Evolutionary conservation across 2,113 vertebrate species (phyloP), one percentile per base, ranked within the genome.

Genomic region (Brachypodius melanocephalos): DNA sequence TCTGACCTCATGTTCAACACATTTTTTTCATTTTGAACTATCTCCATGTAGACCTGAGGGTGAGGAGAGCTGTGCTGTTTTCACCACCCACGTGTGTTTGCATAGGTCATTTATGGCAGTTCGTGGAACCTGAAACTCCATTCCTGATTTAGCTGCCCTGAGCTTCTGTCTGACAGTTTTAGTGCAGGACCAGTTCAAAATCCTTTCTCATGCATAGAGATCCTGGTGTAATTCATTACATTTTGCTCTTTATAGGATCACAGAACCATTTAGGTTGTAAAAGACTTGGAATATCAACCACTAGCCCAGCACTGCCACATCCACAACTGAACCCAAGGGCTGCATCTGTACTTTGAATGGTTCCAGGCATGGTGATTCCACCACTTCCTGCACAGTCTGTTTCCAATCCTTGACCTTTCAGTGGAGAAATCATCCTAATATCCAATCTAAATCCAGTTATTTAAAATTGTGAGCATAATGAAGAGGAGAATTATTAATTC

Each of bases 31-130:
- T 85, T 90, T 63, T 52, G 25, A 31, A 38, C 12, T 26, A 5
- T 15, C 28, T 31, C 26, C 17, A 1, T 1, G 1, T 2, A 40
- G 66, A 46, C 7, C 9, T 67, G 57, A 5, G 17, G 46, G 14
- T 42, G 28, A 26, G 12, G 21, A 76, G 51, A 16, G 21, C 43
- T 31, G 20, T 73, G 51, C 13, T 57, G 24, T 18, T 34, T 24
- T 79, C 34, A 18, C 10, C 20, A 6, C 38, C 21, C 36, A 0
- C 4, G 0, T 16, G 22, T n/a, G 16, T 13, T 34, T 65, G 58
- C 45, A 14, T 49, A 61, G 31, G 24, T 38, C 11, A 5, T 13
- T 76, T 18, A 3, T 38, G 38, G 45, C 32, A 42, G 2, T 68
- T 71, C 1, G 1, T 28, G 34, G 38, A 54, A 24, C 32, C 54